Conservation (phyloP, 1,140 invertebrate genomes). For the Centruroides vittatus region DNA sequence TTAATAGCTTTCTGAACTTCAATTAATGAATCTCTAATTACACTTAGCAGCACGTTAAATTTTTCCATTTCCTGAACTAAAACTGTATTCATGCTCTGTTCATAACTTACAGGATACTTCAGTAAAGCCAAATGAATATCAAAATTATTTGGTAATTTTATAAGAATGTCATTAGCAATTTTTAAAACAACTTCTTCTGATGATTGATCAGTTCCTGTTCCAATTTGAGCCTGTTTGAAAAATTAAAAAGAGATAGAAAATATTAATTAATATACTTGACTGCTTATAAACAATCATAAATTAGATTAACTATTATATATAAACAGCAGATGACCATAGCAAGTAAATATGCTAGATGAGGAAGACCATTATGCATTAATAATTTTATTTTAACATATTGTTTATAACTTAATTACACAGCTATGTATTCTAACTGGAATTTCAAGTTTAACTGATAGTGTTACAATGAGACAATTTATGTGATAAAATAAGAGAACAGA, state of each 20-base stretch:
- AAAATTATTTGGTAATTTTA: slow-evolving; percentile 34
- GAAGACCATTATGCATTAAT: too few relatives aligned
- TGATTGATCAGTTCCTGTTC: slow-evolving; percentile 26
- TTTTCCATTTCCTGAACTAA: slow-evolving; percentile 41
- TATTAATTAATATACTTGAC: neutral
- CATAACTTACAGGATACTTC: slow-evolving; percentile 36
- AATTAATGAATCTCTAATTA: slow-evolving; percentile 30
- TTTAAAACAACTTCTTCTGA: slow-evolving; percentile 31
- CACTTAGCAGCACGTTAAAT: slow-evolving; percentile 34
- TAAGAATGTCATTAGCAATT: slow-evolving; percentile 29
- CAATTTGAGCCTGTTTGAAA: neutral
- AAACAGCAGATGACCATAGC: too few relatives aligned
- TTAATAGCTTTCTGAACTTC: slow-evolving; percentile 36
- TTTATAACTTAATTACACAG: too few relatives aligned
- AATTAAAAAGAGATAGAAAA: neutral
- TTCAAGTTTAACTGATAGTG: too few relatives aligned
- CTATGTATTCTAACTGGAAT: too few relatives aligned
- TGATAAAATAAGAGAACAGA: too few relatives aligned
- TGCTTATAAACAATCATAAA: too few relatives aligned
- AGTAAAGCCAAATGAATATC: slow-evolving; percentile 29
- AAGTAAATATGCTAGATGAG: too few relatives aligned
- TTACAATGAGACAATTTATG: too few relatives aligned
- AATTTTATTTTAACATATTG: too few relatives aligned
- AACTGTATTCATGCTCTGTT: slow-evolving; percentile 41
- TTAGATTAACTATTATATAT: too few relatives aligned